These are phyloP conservation scores for Knipowitschia caucasica DNA, from an alignment of 2,797 vertebrate species.

Conservation along the genomic window DNA sequence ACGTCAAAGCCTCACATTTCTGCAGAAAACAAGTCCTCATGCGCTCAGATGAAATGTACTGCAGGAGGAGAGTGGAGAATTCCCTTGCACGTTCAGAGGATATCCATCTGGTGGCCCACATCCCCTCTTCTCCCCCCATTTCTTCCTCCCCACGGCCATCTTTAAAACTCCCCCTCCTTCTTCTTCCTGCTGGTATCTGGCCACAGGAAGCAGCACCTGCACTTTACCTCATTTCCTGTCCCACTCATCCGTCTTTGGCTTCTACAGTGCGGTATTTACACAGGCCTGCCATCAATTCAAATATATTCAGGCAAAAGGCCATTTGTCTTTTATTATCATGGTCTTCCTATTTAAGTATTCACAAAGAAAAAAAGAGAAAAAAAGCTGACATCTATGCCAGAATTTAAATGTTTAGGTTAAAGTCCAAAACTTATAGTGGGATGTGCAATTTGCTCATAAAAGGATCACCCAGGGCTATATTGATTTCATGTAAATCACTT, in stretches of 20 bases:
- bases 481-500: not conserved
- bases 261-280: not conserved
- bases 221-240: conserved; percentile 63
- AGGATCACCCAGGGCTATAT: not conserved
- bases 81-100: conserved; percentile 51
- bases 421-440: not conserved
- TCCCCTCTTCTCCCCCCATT: conserved; percentile 22
- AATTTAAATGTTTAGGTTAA: not conserved
- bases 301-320: not conserved
- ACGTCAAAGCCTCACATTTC: not conserved
- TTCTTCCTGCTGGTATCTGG: conserved; percentile 41
- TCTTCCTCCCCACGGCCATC: not conserved
- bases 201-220: conserved; percentile 63
- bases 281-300: conserved; percentile 1
- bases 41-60: too few species aligned
- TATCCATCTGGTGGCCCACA: conserved; percentile 59
- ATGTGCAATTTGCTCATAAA: not conserved
- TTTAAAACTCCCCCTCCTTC: conserved; percentile 27
- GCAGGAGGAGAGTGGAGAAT: too few species aligned
- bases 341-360: not conserved
- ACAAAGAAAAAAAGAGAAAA: not conserved
- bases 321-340: not conserved
- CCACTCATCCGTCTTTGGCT: not conserved
- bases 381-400: not conserved
- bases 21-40: not conserved